Percentiles rank a stretch among this genome's conserved stretches.
Evolutionary conservation across 2,113 vertebrate species (phyloP).

Genomic region (Pao palembangensis): DNA sequence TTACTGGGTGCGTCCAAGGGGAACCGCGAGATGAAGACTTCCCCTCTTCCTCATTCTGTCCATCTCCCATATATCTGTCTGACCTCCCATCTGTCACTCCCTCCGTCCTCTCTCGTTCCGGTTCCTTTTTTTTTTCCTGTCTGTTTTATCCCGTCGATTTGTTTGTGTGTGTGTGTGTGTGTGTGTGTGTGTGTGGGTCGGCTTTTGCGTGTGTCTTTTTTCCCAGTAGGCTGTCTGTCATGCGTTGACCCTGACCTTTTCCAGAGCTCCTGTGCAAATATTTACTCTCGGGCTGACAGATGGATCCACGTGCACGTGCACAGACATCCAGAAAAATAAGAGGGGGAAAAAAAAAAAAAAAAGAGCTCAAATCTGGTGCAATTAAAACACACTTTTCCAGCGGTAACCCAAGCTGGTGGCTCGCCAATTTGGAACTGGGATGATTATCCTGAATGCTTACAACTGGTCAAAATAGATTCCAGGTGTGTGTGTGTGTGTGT

Average conservation of each 20-base stretch:
- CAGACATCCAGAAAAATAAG: constrained; percentile 4
- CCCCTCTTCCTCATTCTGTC: constrained; percentile 35
- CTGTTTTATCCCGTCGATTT: constrained; percentile 23
- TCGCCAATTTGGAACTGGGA: constrained; percentile 60
- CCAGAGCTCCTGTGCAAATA: constrained; percentile 73
- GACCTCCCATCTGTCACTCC: neutral
- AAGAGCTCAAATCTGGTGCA: constrained; percentile 53
- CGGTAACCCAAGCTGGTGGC: constrained; percentile 64
- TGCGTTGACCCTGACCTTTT: constrained; percentile 74
- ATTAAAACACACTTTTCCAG: constrained; percentile 51
- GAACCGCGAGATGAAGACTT: constrained; percentile 39
- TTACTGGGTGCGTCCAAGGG: constrained; percentile 57
- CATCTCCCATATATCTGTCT: constrained; percentile 25
- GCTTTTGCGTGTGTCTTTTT: constrained; percentile 57
- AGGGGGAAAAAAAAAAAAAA: constrained; percentile 13
- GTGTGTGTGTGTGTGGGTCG: constrained; percentile 29
- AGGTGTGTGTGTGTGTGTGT: constrained; percentile 67
- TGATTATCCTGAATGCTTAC: constrained; percentile 65
- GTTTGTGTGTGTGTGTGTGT: constrained; percentile 21
- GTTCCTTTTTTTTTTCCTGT: constrained; percentile 23
- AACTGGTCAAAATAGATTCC: constrained; percentile 70
- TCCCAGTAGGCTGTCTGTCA: constrained; percentile 71
- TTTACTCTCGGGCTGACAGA: constrained; percentile 67
- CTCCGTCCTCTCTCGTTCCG: constrained; percentile 4
- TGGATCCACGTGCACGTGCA: constrained; percentile 40